Conservation (phyloP, 2,113 vertebrate species). For the Gymnobelideus leadbeateri region DNA sequence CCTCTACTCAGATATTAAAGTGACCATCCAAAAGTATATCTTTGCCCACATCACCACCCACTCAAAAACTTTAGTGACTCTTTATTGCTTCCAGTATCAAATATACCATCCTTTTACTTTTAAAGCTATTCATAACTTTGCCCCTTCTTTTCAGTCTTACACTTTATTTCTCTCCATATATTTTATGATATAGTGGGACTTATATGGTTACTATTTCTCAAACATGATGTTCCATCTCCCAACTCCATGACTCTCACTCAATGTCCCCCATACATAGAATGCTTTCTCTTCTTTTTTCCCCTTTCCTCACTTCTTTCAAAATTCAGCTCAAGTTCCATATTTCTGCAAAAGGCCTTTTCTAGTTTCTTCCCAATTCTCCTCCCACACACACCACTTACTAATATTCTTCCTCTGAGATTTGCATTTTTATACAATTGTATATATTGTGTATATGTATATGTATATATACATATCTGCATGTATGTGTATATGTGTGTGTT, state of each 20-base stretch:
- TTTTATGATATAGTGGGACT: not conserved
- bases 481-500: not conserved
- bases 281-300: not conserved
- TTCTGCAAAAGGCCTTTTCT: not conserved
- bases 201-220: not conserved
- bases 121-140: too few relatives aligned
- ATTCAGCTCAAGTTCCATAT: not conserved
- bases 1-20: too few relatives aligned
- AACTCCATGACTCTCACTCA: not conserved
- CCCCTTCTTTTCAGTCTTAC: too few relatives aligned
- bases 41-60: too few relatives aligned
- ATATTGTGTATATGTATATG: too few relatives aligned
- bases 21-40: too few relatives aligned
- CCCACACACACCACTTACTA: not conserved
- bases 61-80: too few relatives aligned
- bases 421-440: not conserved
- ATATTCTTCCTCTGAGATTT: not conserved
- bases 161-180: not conserved
- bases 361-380: not conserved
- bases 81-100: too few relatives aligned
- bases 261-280: not conserved
- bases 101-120: too few relatives aligned
- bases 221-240: not conserved
- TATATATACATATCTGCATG: too few relatives aligned
- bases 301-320: not conserved